These are phyloP conservation scores for Malurus melanocephalus DNA, from an alignment of 2,113 vertebrate species.

Conservation along the genomic window DNA sequence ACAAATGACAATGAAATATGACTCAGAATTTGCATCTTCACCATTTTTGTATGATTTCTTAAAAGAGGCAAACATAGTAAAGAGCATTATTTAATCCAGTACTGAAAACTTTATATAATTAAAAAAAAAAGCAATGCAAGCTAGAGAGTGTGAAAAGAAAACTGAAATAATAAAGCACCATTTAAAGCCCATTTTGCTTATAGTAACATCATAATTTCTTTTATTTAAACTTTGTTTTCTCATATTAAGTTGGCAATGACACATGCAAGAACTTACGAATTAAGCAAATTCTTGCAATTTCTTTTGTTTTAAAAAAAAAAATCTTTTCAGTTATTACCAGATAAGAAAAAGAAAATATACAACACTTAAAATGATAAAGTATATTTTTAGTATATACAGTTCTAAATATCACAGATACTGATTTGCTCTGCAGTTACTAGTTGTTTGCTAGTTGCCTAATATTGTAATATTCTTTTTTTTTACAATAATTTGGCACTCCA, in stretches of 20 bases:
- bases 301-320: neutral
- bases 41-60: neutral
- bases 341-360: neutral
- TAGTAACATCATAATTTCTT: neutral
- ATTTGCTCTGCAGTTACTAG: neutral
- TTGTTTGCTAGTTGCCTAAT: neutral
- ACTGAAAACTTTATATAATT: neutral
- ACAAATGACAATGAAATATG: conserved; percentile 34
- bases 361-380: neutral
- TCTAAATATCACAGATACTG: neutral
- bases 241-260: neutral
- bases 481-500: neutral
- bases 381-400: neutral
- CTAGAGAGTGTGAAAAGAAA: neutral
- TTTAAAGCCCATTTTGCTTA: neutral
- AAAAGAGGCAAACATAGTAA: neutral
- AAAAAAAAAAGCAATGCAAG: neutral
- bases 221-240: neutral
- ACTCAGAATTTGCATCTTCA: neutral
- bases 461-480: neutral
- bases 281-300: neutral
- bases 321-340: neutral
- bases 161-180: neutral
- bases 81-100: neutral
- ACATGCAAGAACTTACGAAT: neutral